phyloP scores from a whole-genome alignment of 2,797 vertebrate species.

The Platyrinchus mystaceus region DNA sequence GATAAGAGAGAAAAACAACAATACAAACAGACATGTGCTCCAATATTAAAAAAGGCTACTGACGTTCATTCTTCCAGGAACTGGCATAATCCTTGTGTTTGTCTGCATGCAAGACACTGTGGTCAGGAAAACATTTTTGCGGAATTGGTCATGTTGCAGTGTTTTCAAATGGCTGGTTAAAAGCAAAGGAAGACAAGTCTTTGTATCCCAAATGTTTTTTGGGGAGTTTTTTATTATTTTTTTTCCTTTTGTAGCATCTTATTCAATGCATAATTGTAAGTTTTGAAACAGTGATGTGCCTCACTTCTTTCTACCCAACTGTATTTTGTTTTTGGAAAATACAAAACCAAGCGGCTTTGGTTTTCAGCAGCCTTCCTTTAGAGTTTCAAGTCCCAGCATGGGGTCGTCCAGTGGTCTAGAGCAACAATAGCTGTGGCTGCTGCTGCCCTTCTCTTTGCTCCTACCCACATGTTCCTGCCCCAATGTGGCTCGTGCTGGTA shows the following conservation, averaged over 20 bases:
- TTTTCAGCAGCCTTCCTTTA: neutral
- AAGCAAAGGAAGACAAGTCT: constrained; percentile 55
- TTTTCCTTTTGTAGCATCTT: neutral
- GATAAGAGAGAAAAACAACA: neutral
- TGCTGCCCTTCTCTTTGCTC: neutral
- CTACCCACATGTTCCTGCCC: neutral
- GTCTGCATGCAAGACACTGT: constrained; percentile 63
- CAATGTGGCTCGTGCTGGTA: neutral
- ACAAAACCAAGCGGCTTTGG: neutral
- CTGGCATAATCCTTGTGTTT: constrained; percentile 57
- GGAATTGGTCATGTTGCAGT: constrained; percentile 59
- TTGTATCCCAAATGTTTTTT: neutral
- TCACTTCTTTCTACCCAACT: neutral
- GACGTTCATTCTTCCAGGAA: constrained; percentile 68
- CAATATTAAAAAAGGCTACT: neutral
- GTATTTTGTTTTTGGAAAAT: neutral
- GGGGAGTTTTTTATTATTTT: neutral
- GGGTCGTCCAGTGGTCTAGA: neutral
- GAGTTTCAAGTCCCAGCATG: neutral
- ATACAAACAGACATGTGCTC: neutral
- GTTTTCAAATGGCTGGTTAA: constrained; percentile 57
- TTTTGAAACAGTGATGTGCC: constrained; percentile 17
- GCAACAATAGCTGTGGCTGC: neutral
- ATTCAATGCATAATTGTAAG: neutral
- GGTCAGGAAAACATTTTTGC: constrained; percentile 73